Percentiles rank a stretch among this genome's conserved stretches.
These are phyloP conservation scores for Phainopepla nitens DNA, from an alignment of 2,113 vertebrate species.

Conservation along the genomic window DNA sequence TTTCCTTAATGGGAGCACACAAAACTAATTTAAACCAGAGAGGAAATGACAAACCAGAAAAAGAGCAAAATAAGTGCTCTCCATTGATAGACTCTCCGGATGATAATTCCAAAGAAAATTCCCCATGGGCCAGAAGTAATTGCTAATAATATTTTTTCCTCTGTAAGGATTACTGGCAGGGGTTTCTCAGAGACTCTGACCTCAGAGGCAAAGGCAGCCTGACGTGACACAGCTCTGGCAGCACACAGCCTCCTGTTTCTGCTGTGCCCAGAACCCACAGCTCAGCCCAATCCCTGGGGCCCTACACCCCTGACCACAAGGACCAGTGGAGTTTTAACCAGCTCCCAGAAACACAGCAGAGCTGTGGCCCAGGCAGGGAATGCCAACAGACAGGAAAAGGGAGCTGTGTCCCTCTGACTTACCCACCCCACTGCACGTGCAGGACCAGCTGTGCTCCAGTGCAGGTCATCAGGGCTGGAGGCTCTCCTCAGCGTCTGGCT, in stretches of 20 bases:
- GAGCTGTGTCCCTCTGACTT: background rate
- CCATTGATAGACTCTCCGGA: background rate
- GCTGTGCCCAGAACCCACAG: background rate
- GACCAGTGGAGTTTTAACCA: background rate
- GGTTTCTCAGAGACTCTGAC: background rate
- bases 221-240: background rate
- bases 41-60: background rate
- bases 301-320: background rate
- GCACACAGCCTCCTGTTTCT: background rate
- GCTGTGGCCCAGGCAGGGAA: too few relatives aligned
- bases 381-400: background rate
- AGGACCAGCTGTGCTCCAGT: background rate
- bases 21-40: background rate
- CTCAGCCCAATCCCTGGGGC: background rate
- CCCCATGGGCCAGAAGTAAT: rapidly evolving
- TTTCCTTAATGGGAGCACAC: background rate
- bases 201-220: background rate
- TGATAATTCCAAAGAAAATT: background rate
- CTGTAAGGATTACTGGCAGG: background rate
- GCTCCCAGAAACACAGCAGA: background rate
- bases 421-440: background rate
- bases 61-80: background rate
- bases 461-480: background rate
- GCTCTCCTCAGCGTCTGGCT: background rate
- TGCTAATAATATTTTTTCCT: background rate